Conservation (phyloP, 2,888 invertebrate genomes). For the Frankliniella fusca region DNA sequence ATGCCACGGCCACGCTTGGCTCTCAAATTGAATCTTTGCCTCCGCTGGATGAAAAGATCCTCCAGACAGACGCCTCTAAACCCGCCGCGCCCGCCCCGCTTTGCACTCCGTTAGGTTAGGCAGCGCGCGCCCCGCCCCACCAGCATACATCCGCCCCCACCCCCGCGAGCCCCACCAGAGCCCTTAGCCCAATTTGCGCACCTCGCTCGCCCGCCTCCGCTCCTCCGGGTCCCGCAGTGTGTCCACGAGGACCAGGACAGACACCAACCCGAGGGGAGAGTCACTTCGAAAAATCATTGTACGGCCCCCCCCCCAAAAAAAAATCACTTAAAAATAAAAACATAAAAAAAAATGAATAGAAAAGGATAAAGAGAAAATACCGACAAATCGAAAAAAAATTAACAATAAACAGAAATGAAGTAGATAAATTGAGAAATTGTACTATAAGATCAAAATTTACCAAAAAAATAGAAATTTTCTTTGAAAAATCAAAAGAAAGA, state of each 20-base stretch:
- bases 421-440: too few species aligned
- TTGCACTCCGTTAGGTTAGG: not conserved
- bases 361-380: too few species aligned
- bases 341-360: too few species aligned
- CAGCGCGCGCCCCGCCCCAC: not conserved
- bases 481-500: too few species aligned
- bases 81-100: not conserved
- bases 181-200: conserved; percentile 4
- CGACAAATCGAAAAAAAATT: too few species aligned
- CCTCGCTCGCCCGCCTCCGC: not conserved
- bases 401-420: too few species aligned
- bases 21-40: conserved; percentile 1
- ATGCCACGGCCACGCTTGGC: not conserved
- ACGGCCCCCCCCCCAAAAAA: too few species aligned
- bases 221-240: not conserved
- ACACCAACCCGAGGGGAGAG: too few species aligned
- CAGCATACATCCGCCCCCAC: not conserved
- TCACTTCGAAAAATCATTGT: too few species aligned
- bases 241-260: not conserved
- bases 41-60: not conserved
- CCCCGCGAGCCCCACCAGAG: not conserved
- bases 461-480: too few species aligned
- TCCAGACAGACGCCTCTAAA: not conserved
- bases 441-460: too few species aligned
- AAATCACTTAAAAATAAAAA: too few species aligned